A percentile compares a stretch with the other conserved stretches of the same genome.
phyloP scores from a whole-genome alignment of 2,888 invertebrate genomes.

The Chouioia cunea region DNA sequence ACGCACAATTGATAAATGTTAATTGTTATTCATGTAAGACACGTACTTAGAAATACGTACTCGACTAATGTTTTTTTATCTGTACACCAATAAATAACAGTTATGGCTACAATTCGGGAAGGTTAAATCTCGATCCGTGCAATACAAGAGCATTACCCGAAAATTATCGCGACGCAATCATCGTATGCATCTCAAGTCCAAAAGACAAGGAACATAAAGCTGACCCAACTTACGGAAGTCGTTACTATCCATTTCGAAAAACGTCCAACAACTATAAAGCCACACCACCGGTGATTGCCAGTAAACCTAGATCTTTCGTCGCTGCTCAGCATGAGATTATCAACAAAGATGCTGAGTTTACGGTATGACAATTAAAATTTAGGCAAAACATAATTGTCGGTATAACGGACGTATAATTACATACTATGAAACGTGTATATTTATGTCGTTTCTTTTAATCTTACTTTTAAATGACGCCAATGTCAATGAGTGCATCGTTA shows the following conservation, averaged over 20 bases:
- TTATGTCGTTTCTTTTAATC: no score
- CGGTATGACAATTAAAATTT: slow-evolving; percentile 19
- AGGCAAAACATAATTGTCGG: no score
- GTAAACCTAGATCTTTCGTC: slow-evolving; percentile 30
- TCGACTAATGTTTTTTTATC: no score
- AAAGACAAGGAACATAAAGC: background rate
- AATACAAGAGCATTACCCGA: background rate
- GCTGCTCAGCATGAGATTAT: slow-evolving; percentile 12
- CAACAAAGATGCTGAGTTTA: slow-evolving; percentile 21
- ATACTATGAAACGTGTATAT: no score
- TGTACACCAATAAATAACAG: no score
- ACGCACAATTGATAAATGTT: background rate
- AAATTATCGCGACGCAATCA: slow-evolving; percentile 7
- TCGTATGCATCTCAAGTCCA: background rate
- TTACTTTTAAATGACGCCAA: no score
- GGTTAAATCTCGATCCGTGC: background rate
- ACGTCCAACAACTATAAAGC: background rate
- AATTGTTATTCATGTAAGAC: background rate
- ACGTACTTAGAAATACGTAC: background rate
- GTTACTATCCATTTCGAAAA: background rate
- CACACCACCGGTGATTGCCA: background rate
- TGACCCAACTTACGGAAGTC: slow-evolving; percentile 5
- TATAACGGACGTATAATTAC: no score
- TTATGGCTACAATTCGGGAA: background rate
- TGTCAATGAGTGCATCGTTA: no score